phyloP scores from a whole-genome alignment of 2,888 invertebrate genomes.

The Morpho achilles region DNA sequence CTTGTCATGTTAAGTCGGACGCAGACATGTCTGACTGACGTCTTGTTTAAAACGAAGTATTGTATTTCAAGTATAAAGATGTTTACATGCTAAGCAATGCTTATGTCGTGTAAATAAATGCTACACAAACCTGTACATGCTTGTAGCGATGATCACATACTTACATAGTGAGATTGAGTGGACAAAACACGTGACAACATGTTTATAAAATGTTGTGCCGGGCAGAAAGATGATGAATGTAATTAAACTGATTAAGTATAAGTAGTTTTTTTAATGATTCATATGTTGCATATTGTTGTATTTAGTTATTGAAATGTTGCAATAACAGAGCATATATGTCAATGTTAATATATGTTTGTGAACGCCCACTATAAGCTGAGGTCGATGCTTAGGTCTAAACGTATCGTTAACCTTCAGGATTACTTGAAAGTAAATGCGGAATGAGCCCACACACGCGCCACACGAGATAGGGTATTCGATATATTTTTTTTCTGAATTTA shows the following conservation, averaged over 20 bases:
- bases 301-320: conserved; percentile 42
- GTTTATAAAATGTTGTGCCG: too few relatives aligned
- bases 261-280: too few relatives aligned
- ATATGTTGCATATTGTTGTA: background rate
- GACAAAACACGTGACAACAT: too few relatives aligned
- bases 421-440: conserved; percentile 15
- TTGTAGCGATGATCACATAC: too few relatives aligned
- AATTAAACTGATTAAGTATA: background rate
- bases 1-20: conserved; percentile 35
- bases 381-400: conserved; percentile 48
- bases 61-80: conserved; percentile 3
- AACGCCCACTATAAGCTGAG: conserved; percentile 56
- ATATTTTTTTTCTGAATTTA: background rate
- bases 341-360: conserved; percentile 58
- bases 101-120: conserved; percentile 1
- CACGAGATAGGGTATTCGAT: background rate
- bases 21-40: conserved; percentile 44
- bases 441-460: conserved; percentile 18
- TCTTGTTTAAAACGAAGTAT: conserved; percentile 15
- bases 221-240: too few relatives aligned
- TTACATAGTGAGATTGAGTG: too few relatives aligned
- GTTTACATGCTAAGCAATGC: background rate
- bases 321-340: conserved; percentile 62
- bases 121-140: too few relatives aligned
- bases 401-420: conserved; percentile 27